Evolutionary conservation across 2,888 invertebrate genomes (phyloP), one percentile per base, ranked within the genome.

Genomic region (Poecilobothrus nobilitatus): DNA sequence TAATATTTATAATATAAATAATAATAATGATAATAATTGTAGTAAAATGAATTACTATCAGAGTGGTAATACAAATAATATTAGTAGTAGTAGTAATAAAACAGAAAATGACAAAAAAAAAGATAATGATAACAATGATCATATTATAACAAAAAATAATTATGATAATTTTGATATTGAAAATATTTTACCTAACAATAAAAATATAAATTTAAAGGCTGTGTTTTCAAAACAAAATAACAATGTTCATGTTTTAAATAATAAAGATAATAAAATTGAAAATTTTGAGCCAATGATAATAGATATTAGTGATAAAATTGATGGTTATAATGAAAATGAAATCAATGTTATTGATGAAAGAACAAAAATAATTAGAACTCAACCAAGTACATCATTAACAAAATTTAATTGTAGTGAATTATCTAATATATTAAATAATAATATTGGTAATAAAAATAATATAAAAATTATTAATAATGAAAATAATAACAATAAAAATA

Each of bases 91-190:
- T 34, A 66, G 44, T 33, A 66, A 63, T 63, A 68, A 44, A 41
- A 63, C 63, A 41, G 66, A 66, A 63, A 66, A 66, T 64, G 44
- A 63, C 66, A 68, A 66, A 63, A 15, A 63, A 3, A 68, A 63
- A 33, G 22, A 63, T 66, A 68, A 44, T 63, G 62, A 63, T 64
- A 22, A 34, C 12, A 41, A 65, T 65, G 65, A 65, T 65, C 27
- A 34, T 68, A 68, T 22, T 63, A 68, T 65, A 65, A 68, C 44
- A 33, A 63, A 62, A 41, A 63, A 34, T 20, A 66, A 41, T 66
- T 21, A 61, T 33, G 66, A 63, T 33, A 64, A 66, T 41, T 37
- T 41, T 63, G 20, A 53, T 53, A 61, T 53, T 68, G 41, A 68
- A 61, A 34, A 53, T 20, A 22, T 27, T 22, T 9, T 20, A 20